phyloP scores from a whole-genome alignment of 2,888 invertebrate genomes.

The Netelia virgata region DNA sequence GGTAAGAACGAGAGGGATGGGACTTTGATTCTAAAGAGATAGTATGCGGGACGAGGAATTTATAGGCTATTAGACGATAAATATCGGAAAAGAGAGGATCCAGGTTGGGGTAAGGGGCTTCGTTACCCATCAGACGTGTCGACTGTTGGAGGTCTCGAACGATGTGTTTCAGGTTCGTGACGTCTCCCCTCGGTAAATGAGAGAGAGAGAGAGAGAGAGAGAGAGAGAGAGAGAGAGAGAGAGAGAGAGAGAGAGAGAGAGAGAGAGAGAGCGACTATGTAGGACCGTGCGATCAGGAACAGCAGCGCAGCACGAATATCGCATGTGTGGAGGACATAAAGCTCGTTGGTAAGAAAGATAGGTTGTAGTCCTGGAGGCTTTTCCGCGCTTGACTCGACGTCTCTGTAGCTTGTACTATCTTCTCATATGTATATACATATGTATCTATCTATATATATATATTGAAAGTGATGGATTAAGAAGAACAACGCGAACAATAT shows the following conservation, averaged over 20 bases:
- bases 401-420: constrained; percentile 29
- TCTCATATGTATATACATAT: background rate
- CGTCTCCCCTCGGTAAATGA: constrained; percentile 44
- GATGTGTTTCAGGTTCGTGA: constrained; percentile 68
- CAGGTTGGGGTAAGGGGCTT: constrained; percentile 15
- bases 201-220: constrained; percentile 5
- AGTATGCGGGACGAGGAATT: constrained; percentile 58
- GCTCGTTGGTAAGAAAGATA: constrained; percentile 67
- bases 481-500: constrained; percentile 56
- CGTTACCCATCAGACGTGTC: constrained; percentile 33
- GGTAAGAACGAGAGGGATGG: constrained; percentile 53
- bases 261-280: constrained; percentile 10
- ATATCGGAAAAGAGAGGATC: constrained; percentile 60
- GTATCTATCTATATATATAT: constrained; percentile 20
- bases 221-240: background rate
- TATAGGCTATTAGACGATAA: constrained; percentile 70
- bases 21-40: constrained; percentile 53
- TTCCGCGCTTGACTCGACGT: constrained; percentile 62
- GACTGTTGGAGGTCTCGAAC: constrained; percentile 52
- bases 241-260: constrained; percentile 28
- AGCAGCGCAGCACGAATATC: constrained; percentile 63
- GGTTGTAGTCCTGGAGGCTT: constrained; percentile 59
- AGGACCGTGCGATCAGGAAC: constrained; percentile 59
- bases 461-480: constrained; percentile 61
- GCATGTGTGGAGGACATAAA: constrained; percentile 69